These are phyloP conservation scores for Oligia fasciuncula DNA, from an alignment of 2,888 invertebrate genomes.

Conservation along the genomic window DNA sequence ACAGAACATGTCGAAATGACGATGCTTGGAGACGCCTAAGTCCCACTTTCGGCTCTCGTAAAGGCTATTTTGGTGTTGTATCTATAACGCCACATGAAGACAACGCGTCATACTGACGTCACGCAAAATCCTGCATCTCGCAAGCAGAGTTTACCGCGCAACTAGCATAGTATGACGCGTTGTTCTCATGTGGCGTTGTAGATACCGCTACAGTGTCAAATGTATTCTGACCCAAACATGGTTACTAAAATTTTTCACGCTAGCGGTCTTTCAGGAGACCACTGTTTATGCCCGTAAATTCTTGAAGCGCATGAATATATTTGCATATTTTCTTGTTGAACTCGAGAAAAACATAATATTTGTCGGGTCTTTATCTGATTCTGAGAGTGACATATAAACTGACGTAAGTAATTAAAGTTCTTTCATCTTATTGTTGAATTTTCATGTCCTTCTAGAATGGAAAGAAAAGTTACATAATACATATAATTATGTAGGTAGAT, in stretches of 20 bases:
- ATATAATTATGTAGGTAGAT: background rate
- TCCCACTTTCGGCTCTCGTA: too few species aligned
- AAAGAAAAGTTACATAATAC: background rate
- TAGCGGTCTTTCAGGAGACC: slow-evolving; percentile 3
- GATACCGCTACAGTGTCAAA: too few species aligned
- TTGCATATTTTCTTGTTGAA: slow-evolving; percentile 12
- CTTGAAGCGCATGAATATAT: slow-evolving; percentile 24
- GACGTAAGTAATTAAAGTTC: background rate
- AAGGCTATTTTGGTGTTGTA: too few species aligned
- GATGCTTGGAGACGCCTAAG: too few species aligned
- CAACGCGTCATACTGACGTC: too few species aligned
- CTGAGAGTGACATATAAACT: slow-evolving; percentile 18
- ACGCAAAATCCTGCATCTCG: too few species aligned
- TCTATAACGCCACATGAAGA: too few species aligned
- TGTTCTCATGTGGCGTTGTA: too few species aligned
- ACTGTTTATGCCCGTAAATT: slow-evolving; percentile 10
- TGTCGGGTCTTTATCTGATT: slow-evolving; percentile 26
- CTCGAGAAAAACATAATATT: slow-evolving; percentile 47
- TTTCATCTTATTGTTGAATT: slow-evolving; percentile 8
- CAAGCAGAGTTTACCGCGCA: too few species aligned
- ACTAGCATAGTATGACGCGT: too few species aligned
- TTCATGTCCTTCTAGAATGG: slow-evolving; percentile 1
- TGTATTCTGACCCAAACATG: too few species aligned
- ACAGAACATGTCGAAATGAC: too few species aligned
- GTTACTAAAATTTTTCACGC: background rate